Evolutionary conservation across 2,888 invertebrate genomes (phyloP), one percentile per base, ranked within the genome.

Genomic region (Epistrophella euchroma): DNA sequence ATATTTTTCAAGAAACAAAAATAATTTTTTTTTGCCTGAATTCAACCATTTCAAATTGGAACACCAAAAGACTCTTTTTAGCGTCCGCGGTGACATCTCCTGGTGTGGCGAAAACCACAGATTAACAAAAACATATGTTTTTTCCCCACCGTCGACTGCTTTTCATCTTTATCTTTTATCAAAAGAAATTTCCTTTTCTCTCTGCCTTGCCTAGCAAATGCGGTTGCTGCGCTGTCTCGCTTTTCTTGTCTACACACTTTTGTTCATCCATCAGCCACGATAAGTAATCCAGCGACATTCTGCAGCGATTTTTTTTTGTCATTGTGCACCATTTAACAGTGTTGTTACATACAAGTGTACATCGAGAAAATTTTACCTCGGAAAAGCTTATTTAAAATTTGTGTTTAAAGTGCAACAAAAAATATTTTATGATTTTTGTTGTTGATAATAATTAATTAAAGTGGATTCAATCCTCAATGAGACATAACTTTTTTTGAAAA

Each of bases 241-340:
- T 37, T 52, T 40, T 68, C 70, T 56, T 56, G 56, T 75, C 74
- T 9, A 43, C 43, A 71, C 74, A 80, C 80, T 76, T 85, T 75
- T 80, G 73, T 77, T 81, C 72, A 80, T 80, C 73, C 81, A 76
- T 73, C 50, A 62, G 71, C 50, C 60, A 50, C 74, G 64, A 22
- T 25, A 56, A 75, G 62, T 60, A 35, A 60, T 56, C 68, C 50
- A 73, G 68, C 62, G 81, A 68, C 60, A 45, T 43, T 47, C 28
- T 70, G 72, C 73, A 37, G 47, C n/a, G 11, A 56, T 17, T 60
- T 76, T 64, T 64, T 55, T 75, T 75, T 11, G 35, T 28, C 22
- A 70, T 37, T 60, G 73, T 62, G 64, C 58, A 74, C 56, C 62
- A 56, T 77, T 32, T 66, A 68, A 58, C 22, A 52, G 37, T 28